Evolutionary conservation across 2,113 vertebrate genomes (phyloP).

Genomic region (Hyaena hyaena): DNA sequence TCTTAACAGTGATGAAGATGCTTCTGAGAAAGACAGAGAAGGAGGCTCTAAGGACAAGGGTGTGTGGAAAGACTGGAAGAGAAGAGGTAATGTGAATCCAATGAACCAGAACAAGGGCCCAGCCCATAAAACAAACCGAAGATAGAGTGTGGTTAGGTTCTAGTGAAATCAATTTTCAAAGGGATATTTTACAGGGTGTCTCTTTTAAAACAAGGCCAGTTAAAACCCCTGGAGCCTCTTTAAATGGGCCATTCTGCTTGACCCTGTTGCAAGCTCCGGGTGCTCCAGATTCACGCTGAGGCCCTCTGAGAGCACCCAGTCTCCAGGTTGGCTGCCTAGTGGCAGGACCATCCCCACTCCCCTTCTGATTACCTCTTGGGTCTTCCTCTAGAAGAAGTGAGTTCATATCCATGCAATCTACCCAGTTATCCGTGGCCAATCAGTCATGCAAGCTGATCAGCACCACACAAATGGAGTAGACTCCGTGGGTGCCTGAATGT

Average conservation of each 20-base stretch:
- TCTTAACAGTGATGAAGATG: not conserved
- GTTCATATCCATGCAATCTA: not conserved
- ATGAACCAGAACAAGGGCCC: not conserved
- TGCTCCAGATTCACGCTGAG: not conserved
- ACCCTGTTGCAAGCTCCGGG: not conserved
- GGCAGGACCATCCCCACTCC: no score
- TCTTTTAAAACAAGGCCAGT: slow-evolving; percentile 72
- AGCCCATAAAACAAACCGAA: not conserved
- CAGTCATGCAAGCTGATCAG: not conserved
- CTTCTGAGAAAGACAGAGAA: not conserved
- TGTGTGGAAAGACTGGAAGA: not conserved
- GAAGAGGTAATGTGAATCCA: not conserved
- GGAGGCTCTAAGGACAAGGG: not conserved
- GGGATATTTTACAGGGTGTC: slow-evolving; percentile 61
- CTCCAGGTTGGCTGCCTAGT: not conserved
- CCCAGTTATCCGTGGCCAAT: not conserved
- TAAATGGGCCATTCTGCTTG: slow-evolving; percentile 51
- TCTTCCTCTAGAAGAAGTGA: not conserved
- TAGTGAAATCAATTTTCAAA: slow-evolving; percentile 71
- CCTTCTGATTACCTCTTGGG: not conserved
- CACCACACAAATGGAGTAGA: not conserved
- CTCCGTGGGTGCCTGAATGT: rapidly evolving
- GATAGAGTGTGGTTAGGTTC: slow-evolving; percentile 45
- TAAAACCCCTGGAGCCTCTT: slow-evolving; percentile 54
- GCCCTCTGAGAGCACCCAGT: not conserved